Base-by-base conservation (phyloP, 1,140 invertebrate species). In the Stratiolaelaps scimitus region DNA sequence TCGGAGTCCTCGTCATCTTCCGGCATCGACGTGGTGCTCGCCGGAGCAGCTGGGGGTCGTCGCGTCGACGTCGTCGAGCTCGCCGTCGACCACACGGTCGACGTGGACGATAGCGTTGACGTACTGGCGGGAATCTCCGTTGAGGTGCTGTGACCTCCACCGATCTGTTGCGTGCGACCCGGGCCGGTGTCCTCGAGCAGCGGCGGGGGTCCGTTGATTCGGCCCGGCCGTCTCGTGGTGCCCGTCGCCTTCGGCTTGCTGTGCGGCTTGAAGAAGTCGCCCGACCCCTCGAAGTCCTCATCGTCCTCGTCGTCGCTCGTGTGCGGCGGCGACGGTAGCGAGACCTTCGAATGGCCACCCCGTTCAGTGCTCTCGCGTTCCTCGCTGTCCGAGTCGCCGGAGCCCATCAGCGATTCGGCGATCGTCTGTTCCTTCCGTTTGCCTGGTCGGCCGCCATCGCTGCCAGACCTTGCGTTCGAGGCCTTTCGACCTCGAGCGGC, bases 361-460 rank as follows among this genome's bases (percentile, higher is more conserved):
- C 10, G 17, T 6, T 26, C 26, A 26, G 53, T 29, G 23, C 34
- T 34, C 20, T 60, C 53, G 15, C 15, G 26, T 17, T 60, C 53
- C 15, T 60, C 53, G 15, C 26, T 29, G 23, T 60, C 53, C 26
- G 26, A 29, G 23, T 60, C 53, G 53, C 53, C 53, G 23, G 53
- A 60, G 53, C 53, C 53, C 53, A 60, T 60, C 15, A 60, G 53
- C 15, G 53, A 60, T 26, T 60, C 53, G 23, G 53, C 53, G 10
- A 34, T 26, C 17, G 26, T 60, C 2, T 15, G 20, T 26, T 60
- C 53, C 20, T 60, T 60, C 53, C 34, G 26, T 34, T 60, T 60
- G 6, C 34, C 26, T 2, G 15, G 15, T 4, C 10, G 4, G 10
- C 34, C 34, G 34, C 5, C 34, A 40, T 10, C 34, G 10, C 5